Percentiles rank a stretch among this genome's conserved stretches.
These are phyloP conservation scores for Macrostomum lignano DNA, from an alignment of 1,140 invertebrate species.

Conservation along the genomic window DNA sequence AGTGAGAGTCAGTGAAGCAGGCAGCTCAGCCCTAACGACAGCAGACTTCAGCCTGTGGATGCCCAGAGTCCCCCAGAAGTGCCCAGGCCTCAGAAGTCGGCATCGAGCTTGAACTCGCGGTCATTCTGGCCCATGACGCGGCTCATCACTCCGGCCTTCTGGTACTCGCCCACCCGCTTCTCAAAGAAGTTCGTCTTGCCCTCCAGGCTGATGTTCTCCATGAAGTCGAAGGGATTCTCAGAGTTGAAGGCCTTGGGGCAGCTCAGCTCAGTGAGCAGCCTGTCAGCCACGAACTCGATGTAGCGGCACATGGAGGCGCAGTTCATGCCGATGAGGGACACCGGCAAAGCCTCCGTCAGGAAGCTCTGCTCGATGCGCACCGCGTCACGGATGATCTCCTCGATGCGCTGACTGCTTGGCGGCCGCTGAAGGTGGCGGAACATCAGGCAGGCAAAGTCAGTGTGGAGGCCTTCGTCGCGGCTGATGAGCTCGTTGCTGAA, in stretches of 20 bases:
- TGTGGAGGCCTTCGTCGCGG: slow-evolving; percentile 87
- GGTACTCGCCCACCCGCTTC: slow-evolving; percentile 91
- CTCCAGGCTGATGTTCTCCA: slow-evolving; percentile 89
- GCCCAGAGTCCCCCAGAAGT: no score
- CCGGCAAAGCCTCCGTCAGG: slow-evolving; percentile 72
- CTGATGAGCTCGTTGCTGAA: slow-evolving; percentile 98
- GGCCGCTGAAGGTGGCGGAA: slow-evolving; percentile 52
- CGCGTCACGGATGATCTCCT: slow-evolving; percentile 61
- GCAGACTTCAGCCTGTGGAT: no score
- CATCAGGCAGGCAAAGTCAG: slow-evolving; percentile 92
- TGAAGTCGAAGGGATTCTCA: slow-evolving; percentile 93
- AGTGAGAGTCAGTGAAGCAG: no score
- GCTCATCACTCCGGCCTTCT: slow-evolving; percentile 66
- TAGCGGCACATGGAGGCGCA: slow-evolving; percentile 72
- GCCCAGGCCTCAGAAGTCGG: slow-evolving; percentile 44
- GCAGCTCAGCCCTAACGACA: no score
- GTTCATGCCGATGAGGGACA: slow-evolving; percentile 87
- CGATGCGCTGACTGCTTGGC: slow-evolving; percentile 33
- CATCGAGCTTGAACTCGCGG: slow-evolving; percentile 50
- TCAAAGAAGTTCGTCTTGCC: slow-evolving; percentile 99
- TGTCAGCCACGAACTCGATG: slow-evolving; percentile 93
- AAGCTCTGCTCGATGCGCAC: slow-evolving; percentile 91
- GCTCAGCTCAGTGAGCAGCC: slow-evolving; percentile 61
- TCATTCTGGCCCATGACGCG: slow-evolving; percentile 23
- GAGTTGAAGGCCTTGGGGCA: slow-evolving; percentile 46